Evolutionary conservation across 35 echinoderm and acorn worm genomes (phyloP).

Genomic region (Amphiura filiformis): DNA sequence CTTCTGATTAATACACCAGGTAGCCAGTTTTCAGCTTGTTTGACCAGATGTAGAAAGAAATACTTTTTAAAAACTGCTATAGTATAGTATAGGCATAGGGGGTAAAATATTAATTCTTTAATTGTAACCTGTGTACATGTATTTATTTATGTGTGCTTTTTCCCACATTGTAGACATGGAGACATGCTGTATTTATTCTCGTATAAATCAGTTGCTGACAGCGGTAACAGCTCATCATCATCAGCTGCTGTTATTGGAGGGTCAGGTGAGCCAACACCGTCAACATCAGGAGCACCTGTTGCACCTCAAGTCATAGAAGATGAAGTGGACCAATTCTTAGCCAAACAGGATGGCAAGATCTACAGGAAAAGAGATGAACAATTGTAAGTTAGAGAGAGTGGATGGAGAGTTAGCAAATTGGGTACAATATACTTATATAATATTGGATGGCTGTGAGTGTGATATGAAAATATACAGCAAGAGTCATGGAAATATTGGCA

Average conservation of each 20-base stretch:
- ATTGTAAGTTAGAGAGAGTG: conserved; percentile 42
- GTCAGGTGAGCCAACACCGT: conserved; percentile 18
- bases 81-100: no score
- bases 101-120: no score
- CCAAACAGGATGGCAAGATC: conserved; percentile 88
- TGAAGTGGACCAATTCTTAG: conserved; percentile 82
- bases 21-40: no score
- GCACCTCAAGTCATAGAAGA: conserved; percentile 52
- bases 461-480: no score
- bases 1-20: no score
- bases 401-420: background rate
- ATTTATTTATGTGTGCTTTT: no score
- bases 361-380: conserved; percentile 85
- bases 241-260: conserved; percentile 19
- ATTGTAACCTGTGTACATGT: no score
- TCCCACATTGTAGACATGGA: conserved; percentile 65
- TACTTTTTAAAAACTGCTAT: no score
- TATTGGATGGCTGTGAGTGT: no score
- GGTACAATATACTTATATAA: background rate
- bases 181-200: conserved; percentile 85
- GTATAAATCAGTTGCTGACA: background rate
- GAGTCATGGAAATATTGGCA: no score
- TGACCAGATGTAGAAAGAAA: no score
- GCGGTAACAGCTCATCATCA: background rate
- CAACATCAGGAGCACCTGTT: background rate